A percentile compares a stretch with the other conserved stretches of the same genome.
These are phyloP conservation scores for Gallirallus australis DNA, from an alignment of 2,797 vertebrate species.

Conservation along the genomic window DNA sequence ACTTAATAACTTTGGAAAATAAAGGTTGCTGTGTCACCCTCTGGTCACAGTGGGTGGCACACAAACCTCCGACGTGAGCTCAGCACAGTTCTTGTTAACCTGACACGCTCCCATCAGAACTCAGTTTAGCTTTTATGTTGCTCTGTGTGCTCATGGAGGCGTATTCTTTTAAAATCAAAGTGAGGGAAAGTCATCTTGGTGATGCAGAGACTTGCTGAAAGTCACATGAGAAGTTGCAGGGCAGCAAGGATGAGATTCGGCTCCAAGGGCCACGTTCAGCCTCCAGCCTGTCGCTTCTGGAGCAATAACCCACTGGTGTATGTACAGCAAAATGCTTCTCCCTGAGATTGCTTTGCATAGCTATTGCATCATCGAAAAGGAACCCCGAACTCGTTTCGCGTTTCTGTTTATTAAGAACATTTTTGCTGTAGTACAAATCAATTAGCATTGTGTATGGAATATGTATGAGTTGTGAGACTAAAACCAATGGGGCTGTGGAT, in stretches of 20 bases:
- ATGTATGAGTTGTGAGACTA: background rate
- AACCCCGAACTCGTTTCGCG: background rate
- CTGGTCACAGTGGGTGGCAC: background rate
- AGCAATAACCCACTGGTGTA: background rate
- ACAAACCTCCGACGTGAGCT: too few species aligned
- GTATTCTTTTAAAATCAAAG: background rate
- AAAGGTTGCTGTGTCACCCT: background rate
- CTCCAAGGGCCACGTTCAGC: background rate
- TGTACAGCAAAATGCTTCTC: background rate
- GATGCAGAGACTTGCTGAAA: background rate
- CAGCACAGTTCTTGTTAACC: background rate
- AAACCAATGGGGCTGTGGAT: background rate
- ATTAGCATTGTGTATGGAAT: background rate
- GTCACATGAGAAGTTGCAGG: background rate
- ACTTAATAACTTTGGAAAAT: background rate
- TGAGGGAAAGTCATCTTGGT: background rate
- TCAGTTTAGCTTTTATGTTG: background rate
- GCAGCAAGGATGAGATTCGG: background rate
- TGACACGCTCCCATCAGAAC: accelerated
- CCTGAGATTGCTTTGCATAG: background rate
- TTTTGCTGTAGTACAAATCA: background rate
- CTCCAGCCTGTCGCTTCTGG: background rate
- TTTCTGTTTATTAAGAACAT: background rate
- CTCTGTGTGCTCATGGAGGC: accelerated
- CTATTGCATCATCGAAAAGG: background rate